Conservation (phyloP, 2,888 invertebrate species). For the Aethes cnicana region DNA sequence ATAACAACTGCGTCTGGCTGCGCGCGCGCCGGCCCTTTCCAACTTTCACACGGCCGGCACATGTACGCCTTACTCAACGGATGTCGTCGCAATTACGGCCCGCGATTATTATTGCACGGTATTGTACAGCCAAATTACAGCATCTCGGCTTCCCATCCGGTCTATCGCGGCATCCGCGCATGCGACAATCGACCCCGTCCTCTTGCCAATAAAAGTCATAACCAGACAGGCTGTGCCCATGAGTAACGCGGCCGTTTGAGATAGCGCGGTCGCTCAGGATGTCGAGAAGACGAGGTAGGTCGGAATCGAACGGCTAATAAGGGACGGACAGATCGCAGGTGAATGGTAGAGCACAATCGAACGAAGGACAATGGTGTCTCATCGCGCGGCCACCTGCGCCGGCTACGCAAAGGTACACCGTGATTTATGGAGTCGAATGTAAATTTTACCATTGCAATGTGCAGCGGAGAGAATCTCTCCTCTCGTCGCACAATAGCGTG, state of each 20-base stretch:
- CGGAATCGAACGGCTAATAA: constrained; percentile 56
- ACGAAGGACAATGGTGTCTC: constrained; percentile 52
- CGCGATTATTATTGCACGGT: constrained; percentile 76
- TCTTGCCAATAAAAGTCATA: constrained; percentile 36
- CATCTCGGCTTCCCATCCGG: constrained; percentile 80
- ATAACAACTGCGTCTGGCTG: constrained; percentile 50
- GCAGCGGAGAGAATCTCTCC: constrained; percentile 62
- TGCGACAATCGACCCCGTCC: constrained; percentile 43
- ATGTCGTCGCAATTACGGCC: constrained; percentile 77
- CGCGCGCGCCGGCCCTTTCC: constrained; percentile 53
- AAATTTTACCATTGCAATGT: constrained; percentile 49
- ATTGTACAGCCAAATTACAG: constrained; percentile 78
- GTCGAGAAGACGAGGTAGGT: constrained; percentile 43
- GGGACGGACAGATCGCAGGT: constrained; percentile 63
- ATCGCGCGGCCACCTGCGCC: constrained; percentile 64
- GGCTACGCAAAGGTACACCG: constrained; percentile 37
- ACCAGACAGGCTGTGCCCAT: constrained; percentile 24
- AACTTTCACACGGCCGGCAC: constrained; percentile 75
- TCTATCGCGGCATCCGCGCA: constrained; percentile 38
- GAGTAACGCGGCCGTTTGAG: constrained; percentile 44
- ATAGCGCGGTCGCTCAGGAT: constrained; percentile 42
- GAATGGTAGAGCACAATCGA: constrained; percentile 56
- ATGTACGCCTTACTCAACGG: constrained; percentile 61
- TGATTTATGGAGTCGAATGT: constrained; percentile 66
- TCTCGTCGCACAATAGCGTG: constrained; percentile 46